Conservation (phyloP, 2,113 vertebrate species). For the Ptyas mucosa region DNA sequence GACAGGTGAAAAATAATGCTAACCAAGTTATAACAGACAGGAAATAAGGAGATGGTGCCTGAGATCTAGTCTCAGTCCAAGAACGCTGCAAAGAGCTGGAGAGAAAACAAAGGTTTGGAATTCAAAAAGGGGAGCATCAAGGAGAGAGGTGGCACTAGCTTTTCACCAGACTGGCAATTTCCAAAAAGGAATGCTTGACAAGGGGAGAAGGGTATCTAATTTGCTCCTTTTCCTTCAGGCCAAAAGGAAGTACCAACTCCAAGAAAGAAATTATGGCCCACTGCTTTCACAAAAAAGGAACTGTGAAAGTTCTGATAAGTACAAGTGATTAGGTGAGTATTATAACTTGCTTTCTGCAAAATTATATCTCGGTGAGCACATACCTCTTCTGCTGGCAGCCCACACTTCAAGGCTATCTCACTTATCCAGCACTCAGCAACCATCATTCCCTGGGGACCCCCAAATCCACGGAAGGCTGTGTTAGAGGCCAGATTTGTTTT, state of each 20-base stretch:
- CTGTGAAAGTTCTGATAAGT: not conserved
- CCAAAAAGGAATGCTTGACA: not conserved
- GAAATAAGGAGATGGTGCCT: not conserved
- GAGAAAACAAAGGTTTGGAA: not conserved
- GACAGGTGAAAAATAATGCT: not conserved
- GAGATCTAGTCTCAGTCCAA: not conserved
- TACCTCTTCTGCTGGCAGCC: slow-evolving; percentile 82
- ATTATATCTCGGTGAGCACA: not conserved
- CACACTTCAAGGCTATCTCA: slow-evolving; percentile 77
- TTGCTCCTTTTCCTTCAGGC: not conserved
- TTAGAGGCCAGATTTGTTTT: slow-evolving; percentile 93
- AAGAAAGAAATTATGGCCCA: not conserved
- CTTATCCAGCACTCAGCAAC: slow-evolving; percentile 88
- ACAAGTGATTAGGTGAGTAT: not conserved
- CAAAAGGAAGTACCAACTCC: not conserved
- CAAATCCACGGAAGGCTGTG: slow-evolving; percentile 94
- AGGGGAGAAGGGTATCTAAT: not conserved
- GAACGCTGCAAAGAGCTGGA: not conserved
- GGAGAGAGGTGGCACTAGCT: not conserved
- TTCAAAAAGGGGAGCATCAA: not conserved
- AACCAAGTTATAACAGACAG: not conserved
- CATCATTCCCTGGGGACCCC: slow-evolving; percentile 93
- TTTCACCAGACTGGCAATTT: not conserved
- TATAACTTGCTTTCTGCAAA: not conserved
- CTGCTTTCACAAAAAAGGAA: not conserved